Evolutionary conservation across 2,113 vertebrate genomes (phyloP).

Genomic region (Calonectris borealis): DNA sequence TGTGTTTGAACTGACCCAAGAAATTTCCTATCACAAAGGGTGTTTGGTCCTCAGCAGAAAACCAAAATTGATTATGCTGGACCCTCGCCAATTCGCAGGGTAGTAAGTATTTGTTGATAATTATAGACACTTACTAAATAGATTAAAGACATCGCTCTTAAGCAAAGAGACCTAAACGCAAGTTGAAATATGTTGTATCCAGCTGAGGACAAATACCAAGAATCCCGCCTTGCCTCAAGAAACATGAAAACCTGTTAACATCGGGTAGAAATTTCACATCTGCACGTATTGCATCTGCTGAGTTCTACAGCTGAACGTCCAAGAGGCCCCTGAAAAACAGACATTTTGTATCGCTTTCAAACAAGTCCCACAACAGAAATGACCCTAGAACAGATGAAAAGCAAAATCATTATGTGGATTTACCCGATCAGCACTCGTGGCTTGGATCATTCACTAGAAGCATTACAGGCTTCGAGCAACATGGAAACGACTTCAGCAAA

Average conservation of each 20-base stretch:
- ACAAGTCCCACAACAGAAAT: neutral
- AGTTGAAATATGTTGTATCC: fast-evolving
- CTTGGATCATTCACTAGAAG: fast-evolving
- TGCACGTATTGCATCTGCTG: neutral
- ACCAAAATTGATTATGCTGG: fast-evolving
- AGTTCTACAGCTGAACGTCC: fast-evolving
- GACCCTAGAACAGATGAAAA: neutral
- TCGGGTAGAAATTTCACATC: neutral
- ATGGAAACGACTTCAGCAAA: fast-evolving
- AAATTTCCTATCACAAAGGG: neutral
- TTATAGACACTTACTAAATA: neutral
- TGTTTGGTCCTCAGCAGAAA: neutral
- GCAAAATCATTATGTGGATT: neutral
- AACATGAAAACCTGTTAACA: fast-evolving
- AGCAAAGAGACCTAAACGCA: neutral
- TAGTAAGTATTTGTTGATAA: neutral
- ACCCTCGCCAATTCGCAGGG: neutral
- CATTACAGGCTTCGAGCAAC: neutral
- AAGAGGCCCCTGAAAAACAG: neutral
- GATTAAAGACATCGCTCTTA: neutral
- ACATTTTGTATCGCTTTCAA: neutral
- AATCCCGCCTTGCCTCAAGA: neutral
- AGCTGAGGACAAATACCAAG: neutral
- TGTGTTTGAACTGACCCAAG: fast-evolving
- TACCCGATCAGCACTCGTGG: fast-evolving